Base-by-base conservation (phyloP, 2,113 vertebrate species). In the Otis tarda region DNA sequence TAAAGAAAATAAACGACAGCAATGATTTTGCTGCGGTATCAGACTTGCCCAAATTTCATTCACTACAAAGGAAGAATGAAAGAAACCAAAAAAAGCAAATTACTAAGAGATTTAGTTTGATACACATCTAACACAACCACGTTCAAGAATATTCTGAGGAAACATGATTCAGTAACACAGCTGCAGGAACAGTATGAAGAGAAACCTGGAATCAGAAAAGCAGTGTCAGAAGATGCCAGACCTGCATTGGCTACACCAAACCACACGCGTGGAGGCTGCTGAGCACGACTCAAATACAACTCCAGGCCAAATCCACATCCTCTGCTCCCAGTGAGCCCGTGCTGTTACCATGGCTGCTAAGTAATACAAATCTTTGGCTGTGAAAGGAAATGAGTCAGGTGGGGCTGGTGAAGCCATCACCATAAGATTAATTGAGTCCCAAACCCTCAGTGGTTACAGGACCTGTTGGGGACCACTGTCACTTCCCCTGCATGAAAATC, bases 91-190 rank as follows among this genome's bases (percentile, higher is more conserved):
- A 60, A 4, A 31, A n/a, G 31, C 7, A 73, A 77, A 56, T 20
- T 45, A 45, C 50, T 61, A 16, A 6, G 65, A 39, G 12, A 45
- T 65, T 57, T 4, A 5, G 4, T 24, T 50, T 61, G 59, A 37
- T 5, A 31, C 43, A 60, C 28, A 14, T 5, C 22, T 50, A 14
- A 71, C 0, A 13, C 23, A 59, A 23, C 5, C n/a, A 5, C 0
- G 5, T 2, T 45, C 33, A 49, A 49, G 76, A 71, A n/a, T 14
- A 41, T 3, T 45, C 39, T 10, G 25, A 18, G 59, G 56, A 33
- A 83, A 53, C 18, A 21, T 7, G 5, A 50, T 5, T 35, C 77
- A 77, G 4, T 2, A 45, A 14, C 24, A 50, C 12, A 87, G 61
- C 60, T 87, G 78, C 37, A 76, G 81, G 22, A 43, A 69, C 35